Evolutionary conservation across 1,140 invertebrate genomes (phyloP).

Genomic region (Heliconius hewitsoni): DNA sequence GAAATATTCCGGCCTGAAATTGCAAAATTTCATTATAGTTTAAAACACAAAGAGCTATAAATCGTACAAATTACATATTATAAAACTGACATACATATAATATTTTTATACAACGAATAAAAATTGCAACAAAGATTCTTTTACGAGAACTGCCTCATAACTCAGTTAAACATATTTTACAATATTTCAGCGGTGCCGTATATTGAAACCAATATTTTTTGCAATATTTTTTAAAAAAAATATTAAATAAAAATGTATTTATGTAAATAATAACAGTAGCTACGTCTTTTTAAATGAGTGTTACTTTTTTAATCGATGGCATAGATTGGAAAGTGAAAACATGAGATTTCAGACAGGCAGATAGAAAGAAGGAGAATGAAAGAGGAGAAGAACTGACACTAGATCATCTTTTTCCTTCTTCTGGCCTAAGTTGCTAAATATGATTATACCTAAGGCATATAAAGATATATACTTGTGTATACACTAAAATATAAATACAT

Average conservation of each 20-base stretch:
- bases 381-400: too few relatives aligned
- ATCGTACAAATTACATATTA: constrained; percentile 6
- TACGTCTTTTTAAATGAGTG: too few relatives aligned
- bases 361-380: too few relatives aligned
- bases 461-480: too few relatives aligned
- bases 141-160: constrained; percentile 12
- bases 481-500: too few relatives aligned
- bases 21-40: not conserved
- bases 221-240: not conserved
- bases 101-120: constrained; percentile 14
- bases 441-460: too few relatives aligned
- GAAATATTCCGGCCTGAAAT: not conserved
- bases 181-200: not conserved
- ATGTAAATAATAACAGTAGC: not conserved
- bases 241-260: not conserved
- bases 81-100: not conserved
- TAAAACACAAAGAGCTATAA: constrained; percentile 8
- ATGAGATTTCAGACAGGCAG: too few relatives aligned
- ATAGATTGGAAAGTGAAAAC: too few relatives aligned
- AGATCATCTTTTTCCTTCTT: too few relatives aligned
- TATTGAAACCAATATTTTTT: constrained; percentile 7
- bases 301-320: too few relatives aligned
- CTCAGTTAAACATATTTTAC: constrained; percentile 9
- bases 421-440: too few relatives aligned
- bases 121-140: constrained; percentile 11